Evolutionary conservation across 2,113 vertebrate genomes (phyloP), one percentile per base, ranked within the genome.

Genomic region (Saccopteryx bilineata): DNA sequence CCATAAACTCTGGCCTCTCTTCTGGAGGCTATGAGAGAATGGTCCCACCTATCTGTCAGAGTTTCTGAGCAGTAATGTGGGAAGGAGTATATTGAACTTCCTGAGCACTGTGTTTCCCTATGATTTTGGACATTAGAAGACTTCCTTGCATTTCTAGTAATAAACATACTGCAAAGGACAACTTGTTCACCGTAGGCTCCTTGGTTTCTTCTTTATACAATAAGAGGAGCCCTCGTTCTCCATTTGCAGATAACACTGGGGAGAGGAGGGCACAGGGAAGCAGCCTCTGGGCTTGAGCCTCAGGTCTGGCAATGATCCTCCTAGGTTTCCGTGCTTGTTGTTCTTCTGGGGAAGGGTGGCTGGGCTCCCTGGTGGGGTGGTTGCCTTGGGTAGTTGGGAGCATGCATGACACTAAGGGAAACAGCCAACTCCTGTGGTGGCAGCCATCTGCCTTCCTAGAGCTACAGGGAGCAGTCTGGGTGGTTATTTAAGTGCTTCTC

Each of bases 371-470:
- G 17, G 63, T 65, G 46, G 18, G 8, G n/a, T 7, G 10, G 50
- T 28, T 3, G 13, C 60, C 19, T 17, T 4, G 1, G n/a, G 12
- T 5, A 4, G 48, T 31, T 1, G 17, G 50, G 23, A 15, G 31
- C 8, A 1, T 0, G 13, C 6, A 28, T 3, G 8, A 0, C 0
- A 7, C 75, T 78, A 5, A 2, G 24, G 74, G 58, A n/a, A n/a
- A 33, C 65, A 33, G 61, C 46, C 0, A 17, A 10, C n/a, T n/a
- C 23, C 66, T 1, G 8, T 10, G 6, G 74, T 3, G 1, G 31
- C 58, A 50, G 87, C 65, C 0, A 17, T 26, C 39, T 17, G 56
- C 48, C 28, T 10, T 61, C 48, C 60, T 13, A 1, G 39, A 15
- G 65, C 39, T 0, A 1, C 11, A 21, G 1, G 52, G 50, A 19